Percentiles rank a stretch among this genome's conserved stretches.
Evolutionary conservation across 1,140 invertebrate genomes (phyloP).

Genomic region (Ceratina australensis): DNA sequence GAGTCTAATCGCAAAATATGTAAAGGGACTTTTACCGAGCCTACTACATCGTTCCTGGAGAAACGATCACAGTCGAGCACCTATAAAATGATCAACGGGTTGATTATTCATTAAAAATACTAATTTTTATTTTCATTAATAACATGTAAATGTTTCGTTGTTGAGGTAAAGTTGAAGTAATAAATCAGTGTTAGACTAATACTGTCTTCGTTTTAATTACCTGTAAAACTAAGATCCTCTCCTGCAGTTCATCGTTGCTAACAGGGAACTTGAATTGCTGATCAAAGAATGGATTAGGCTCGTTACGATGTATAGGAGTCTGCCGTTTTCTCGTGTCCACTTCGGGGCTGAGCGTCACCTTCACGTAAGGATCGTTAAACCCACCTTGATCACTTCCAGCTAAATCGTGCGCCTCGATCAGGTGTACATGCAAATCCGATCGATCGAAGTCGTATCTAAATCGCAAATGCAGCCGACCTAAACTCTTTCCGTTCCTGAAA

Average conservation of each 20-base stretch:
- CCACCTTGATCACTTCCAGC: conserved; percentile 89
- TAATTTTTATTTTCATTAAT: no score
- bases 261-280: conserved; percentile 93
- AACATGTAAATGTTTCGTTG: no score
- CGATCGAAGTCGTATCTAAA: conserved; percentile 94
- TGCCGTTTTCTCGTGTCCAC: conserved; percentile 91
- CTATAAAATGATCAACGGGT: conserved; percentile 61
- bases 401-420: conserved; percentile 91
- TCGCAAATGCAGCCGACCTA: conserved; percentile 90
- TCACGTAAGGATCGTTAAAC: conserved; percentile 93
- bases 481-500: conserved; percentile 80
- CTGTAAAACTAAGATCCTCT: conserved; percentile 87
- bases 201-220: conserved; percentile 60
- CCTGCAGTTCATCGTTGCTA: conserved; percentile 87
- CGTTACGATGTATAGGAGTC: conserved; percentile 88
- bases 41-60: conserved; percentile 89
- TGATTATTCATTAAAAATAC: background rate
- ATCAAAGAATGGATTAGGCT: conserved; percentile 89
- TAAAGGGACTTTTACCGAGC: conserved; percentile 86
- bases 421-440: conserved; percentile 91
- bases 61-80: conserved; percentile 87
- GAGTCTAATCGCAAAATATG: conserved; percentile 84
- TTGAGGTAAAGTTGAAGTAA: no score
- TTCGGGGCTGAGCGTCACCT: conserved; percentile 86
- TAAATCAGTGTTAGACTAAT: no score